Evolutionary conservation across 2,888 invertebrate species (phyloP), one percentile per base, ranked within the genome.

Genomic region (Fabriciana adippe): DNA sequence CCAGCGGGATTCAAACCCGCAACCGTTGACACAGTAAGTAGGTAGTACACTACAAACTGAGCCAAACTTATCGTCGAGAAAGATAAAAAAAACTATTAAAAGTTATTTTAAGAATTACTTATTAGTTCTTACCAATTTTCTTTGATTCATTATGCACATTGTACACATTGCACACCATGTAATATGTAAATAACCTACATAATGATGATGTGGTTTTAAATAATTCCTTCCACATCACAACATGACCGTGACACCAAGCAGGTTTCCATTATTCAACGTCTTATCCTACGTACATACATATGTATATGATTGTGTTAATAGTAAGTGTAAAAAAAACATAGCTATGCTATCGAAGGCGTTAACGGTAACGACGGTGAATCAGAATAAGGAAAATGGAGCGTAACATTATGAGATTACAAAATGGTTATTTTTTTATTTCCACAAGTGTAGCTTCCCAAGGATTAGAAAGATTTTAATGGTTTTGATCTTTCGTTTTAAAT

Each of bases 161-260:
- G 35, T 26, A 26, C 26, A 26, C 26, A 26, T 4, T 26, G 26
- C 26, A 26, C 26, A 41, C 35, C 2, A 41, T 41, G 35, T 41
- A 41, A 41, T 41, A 41, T 41, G 35, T 41, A 41, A 41, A 41
- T 6, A 41, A 8, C 11, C 35, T 41, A 41, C 35, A 41, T 41
- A 41, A 41, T 41, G 35, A 41, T 8, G 35, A 41, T 55, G 55
- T 82, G 80, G 83, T 78, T 77, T 74, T 76, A 78, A 78, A 66
- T 41, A 41, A 41, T 41, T 79, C 77, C 78, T 79, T 83, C 85
- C 14, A 14, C 55, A 16, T 21, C 31, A 85, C 83, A 81, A 81
- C 81, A 79, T 82, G 84, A 81, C 87, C 86, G 78, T 85, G 85
- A 86, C 85, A 85, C 78, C 70, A 80, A 81, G 81, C 78, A 80